Base-by-base conservation (phyloP, 1,140 invertebrate genomes). In the Gryon sp. region DNA sequence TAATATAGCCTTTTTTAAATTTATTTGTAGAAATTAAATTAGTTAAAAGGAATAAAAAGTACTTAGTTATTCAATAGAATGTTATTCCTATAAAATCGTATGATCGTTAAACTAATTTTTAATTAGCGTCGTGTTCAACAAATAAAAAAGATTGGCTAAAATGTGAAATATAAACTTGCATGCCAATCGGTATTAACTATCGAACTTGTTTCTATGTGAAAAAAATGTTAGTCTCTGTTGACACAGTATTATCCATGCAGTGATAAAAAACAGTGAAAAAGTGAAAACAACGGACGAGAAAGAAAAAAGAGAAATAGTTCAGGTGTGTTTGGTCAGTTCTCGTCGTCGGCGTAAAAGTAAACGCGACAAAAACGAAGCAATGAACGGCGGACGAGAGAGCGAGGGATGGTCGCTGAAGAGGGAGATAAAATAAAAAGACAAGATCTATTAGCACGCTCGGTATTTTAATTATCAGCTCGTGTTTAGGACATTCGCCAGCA, bases 391-490 rank as follows among this genome's bases (percentile, higher is more conserved):
- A 30, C 9, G 24, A 34, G n/a, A n/a, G n/a, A n/a, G n/a, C n/a
- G n/a, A n/a, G n/a, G n/a, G n/a, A n/a, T n/a, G n/a, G n/a, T n/a
- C n/a, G n/a, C n/a, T n/a, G n/a, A n/a, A n/a, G n/a, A n/a, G n/a
- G n/a, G n/a, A n/a, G n/a, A n/a, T n/a, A n/a, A n/a, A 60, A 48
- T 34, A 76, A 76, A 62, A 68, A 55, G 52, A 38, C 24, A 7
- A 45, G 57, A 76, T 62, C 73, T 76, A 76, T 76, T 76, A 76
- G 48, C 73, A 55, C 57, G 59, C 50, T 69, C 52, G 63, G 65
- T 69, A 70, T 76, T 69, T 76, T 76, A 69, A 76, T 69, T 69
- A 69, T 76, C 57, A 52, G 59, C 53, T 69, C 63, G 57, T 63
- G 62, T 69, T 69, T 76, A 69, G 73, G 73, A 48, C 72, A 36